Base-by-base conservation (phyloP, 1,140 invertebrate genomes). In the Tachypleus tridentatus region DNA sequence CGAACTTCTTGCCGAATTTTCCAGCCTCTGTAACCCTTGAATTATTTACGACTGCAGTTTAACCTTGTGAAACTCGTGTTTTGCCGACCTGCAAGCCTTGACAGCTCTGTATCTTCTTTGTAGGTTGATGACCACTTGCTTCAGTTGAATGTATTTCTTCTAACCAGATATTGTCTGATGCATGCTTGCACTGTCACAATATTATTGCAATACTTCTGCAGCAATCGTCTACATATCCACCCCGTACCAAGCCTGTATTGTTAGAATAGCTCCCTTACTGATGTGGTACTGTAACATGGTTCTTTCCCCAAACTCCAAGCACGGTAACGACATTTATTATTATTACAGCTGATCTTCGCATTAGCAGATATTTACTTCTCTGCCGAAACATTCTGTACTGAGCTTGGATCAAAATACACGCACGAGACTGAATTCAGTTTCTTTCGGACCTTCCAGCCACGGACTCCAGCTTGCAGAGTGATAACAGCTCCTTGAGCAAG, bases 341-440 rank as follows among this genome's bases (percentile, higher is more conserved):
- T 29, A 2, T 29, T 29, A 29, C 29, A 29, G 29, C 29, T 29
- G 29, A 29, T 29, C 29, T 29, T 29, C 53, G 53, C 53, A 54
- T 54, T 54, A 54, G 53, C n/a, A 54, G n/a, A 54, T 8, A 7
- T 7, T 54, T 54, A 7, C 53, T 54, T n/a, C 53, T 8, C n/a
- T 54, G 53, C 53, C 29, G 29, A 29, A 29, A 29, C 29, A 29
- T 29, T 29, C 29, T 29, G 29, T 29, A 29, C 29, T 29, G 29
- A 2, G 61, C 56, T 51, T 75, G 74, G 51, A 75, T 67, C 10
- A n/a, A 48, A 49, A 71, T 69, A 4, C 63, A 66, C 48, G 70
- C 67, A 11, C 58, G 7, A 51, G 61, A 65, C n/a, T 62, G 59
- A 4, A 51, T 51, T 10, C 49, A 7, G 59, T 67, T 47, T 64